Percentiles rank a stretch among this genome's conserved stretches.
phyloP scores from a whole-genome alignment of 2,888 invertebrate species.

The Buathra laborator region DNA sequence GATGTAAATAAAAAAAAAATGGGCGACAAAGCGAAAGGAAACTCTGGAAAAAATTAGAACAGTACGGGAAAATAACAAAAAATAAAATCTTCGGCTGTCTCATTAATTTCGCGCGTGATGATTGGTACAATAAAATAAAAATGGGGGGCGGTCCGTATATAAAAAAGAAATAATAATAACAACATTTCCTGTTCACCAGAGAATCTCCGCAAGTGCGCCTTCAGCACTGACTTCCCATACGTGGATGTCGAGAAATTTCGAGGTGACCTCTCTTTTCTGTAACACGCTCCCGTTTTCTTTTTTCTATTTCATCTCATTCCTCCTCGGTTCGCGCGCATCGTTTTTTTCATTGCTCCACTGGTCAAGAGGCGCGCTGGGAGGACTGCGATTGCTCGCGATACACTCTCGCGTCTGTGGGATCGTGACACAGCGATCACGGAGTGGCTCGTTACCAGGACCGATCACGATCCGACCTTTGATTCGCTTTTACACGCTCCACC shows the following conservation, averaged over 20 bases:
- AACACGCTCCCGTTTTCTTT: conserved; percentile 7
- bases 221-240: background rate
- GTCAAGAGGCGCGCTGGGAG: background rate
- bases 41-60: background rate
- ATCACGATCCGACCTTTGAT: conserved; percentile 73
- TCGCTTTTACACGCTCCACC: conserved; percentile 69
- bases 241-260: background rate
- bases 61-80: no score
- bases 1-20: background rate
- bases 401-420: conserved; percentile 37
- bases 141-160: no score
- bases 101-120: no score
- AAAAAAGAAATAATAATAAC: background rate
- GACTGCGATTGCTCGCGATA: conserved; percentile 6
- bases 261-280: background rate
- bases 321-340: background rate
- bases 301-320: background rate
- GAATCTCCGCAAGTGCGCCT: background rate
- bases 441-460: conserved; percentile 45
- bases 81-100: no score
- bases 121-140: no score
- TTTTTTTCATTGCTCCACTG: background rate
- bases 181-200: background rate
- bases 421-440: conserved; percentile 41
- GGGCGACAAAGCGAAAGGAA: conserved; percentile 1